Conservation (phyloP, 2,797 vertebrate genomes). For the Mus spretus region DNA sequence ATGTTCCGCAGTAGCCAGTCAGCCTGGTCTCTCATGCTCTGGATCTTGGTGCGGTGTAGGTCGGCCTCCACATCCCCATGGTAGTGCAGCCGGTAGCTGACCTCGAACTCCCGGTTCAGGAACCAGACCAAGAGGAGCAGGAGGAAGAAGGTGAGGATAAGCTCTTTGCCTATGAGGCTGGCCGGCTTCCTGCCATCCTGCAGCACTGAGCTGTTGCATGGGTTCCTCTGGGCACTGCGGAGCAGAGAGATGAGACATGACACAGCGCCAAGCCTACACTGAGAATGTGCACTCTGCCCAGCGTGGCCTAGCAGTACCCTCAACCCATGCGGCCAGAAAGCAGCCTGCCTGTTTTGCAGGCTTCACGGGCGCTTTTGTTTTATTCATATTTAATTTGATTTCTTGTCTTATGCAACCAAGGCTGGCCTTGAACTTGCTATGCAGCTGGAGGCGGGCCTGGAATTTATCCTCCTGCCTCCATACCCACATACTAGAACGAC, state of each 20-base stretch:
- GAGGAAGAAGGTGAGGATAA: conserved; percentile 94
- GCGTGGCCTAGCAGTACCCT: not conserved
- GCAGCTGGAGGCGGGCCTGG: not conserved
- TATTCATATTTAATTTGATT: not conserved
- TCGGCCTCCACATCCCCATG: conserved; percentile 98
- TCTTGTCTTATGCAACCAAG: not conserved
- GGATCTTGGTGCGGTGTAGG: conserved; percentile 97
- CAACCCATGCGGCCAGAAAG: not conserved
- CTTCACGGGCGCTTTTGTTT: not conserved
- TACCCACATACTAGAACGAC: not conserved
- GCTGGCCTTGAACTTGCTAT: not conserved
- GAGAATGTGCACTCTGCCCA: not conserved
- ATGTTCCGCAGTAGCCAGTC: conserved; percentile 98
- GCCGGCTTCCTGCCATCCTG: conserved; percentile 80
- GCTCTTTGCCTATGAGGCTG: conserved; percentile 92
- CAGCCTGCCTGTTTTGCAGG: not conserved
- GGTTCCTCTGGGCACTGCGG: conserved; percentile 83
- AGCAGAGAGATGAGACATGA: conserved; percentile 68
- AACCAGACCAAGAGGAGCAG: conserved; percentile 98
- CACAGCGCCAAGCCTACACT: too few species aligned
- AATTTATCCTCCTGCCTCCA: not conserved
- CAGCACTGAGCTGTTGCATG: conserved; percentile 79
- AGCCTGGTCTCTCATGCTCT: conserved; percentile 97
- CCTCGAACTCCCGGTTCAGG: conserved; percentile 98
- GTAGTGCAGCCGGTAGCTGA: conserved; percentile 99